Evolutionary conservation across 2,797 vertebrate genomes (phyloP), one percentile per base, ranked within the genome.

Genomic region (Acridotheres tristis): DNA sequence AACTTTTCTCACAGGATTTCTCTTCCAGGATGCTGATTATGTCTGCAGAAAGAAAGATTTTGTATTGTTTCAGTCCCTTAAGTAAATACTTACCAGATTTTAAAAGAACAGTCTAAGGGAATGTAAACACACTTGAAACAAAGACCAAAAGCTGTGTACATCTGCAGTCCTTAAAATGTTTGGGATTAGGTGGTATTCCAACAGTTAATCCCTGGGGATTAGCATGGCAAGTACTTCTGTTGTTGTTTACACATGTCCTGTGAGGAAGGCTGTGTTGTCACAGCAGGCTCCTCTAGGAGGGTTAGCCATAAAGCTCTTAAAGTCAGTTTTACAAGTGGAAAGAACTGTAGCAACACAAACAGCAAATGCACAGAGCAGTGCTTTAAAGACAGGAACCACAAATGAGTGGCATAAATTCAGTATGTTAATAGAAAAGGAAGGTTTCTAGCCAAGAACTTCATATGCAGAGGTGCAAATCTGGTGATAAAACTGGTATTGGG

Each of bases 161-260:
- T 90, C 77, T 81, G 36, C 73, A 79, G 74, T 84, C 79, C 50
- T 81, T 47, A 59, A 91, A 90, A 65, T 63, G 66, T 82, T 93
- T 90, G 80, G 67, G 75, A 93, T 97, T 93, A 93, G 90, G 84
- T 26, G 10, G 69, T 57, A 89, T 93, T 92, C 88, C 88, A 93
- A 77, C 94, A 85, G 93, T 97, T 97, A 97, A 94, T 95, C 95
- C 57, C 43, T 42, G 36, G 61, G 63, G 90, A 94, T 97, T 96
- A 96, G 67, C n/a, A 14, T 78, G 63, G 88, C 83, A 94, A 89
- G 27, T 68, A 66, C 51, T 96, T 79, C 27, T 91, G 71, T 68
- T 94, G 80, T 76, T 95, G 89, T 95, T 95, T 95, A 92, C 92
- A 96, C 38, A 14, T 25, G 48, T 90, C 87, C 51, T 96, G 93